Evolutionary conservation across 2,113 vertebrate species (phyloP).

Genomic region (Megaceryle torquata): DNA sequence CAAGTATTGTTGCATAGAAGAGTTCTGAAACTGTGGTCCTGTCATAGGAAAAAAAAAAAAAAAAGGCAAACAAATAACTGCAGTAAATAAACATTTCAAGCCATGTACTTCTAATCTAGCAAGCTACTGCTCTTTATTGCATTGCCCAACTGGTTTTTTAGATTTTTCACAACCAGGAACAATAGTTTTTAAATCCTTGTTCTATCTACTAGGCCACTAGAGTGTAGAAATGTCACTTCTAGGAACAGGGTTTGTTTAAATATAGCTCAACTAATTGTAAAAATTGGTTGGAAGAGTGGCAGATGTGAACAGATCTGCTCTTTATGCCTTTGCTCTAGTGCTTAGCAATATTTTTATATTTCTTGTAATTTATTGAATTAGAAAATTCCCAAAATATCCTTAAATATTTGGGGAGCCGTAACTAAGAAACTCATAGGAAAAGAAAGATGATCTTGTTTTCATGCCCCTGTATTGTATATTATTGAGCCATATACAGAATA

Average conservation of each 20-base stretch:
- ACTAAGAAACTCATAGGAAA: not conserved
- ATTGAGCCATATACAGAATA: not conserved
- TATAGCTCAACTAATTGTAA: not conserved
- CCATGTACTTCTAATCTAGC: not conserved
- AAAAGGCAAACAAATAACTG: not conserved
- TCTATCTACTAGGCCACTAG: not conserved
- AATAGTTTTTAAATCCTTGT: not conserved
- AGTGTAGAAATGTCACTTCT: not conserved
- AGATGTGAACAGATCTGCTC: not conserved
- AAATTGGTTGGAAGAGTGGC: not conserved
- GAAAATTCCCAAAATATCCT: constrained; percentile 1
- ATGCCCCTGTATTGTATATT: not conserved
- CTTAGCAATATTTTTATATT: not conserved
- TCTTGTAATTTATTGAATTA: not conserved
- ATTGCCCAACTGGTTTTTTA: not conserved
- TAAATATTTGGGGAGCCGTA: not conserved
- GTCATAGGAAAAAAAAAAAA: not conserved
- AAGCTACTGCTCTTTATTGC: not conserved
- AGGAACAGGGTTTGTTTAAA: not conserved
- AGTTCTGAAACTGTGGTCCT: not conserved
- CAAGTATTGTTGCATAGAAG: not conserved
- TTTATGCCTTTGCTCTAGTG: not conserved
- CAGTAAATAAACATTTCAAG: not conserved
- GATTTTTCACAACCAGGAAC: not conserved
- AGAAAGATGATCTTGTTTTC: constrained; percentile 20